Percentiles rank a stretch among this genome's conserved stretches.
These are phyloP conservation scores for Styela plicata DNA, from an alignment of 23 tunicate genomes.

Conservation along the genomic window DNA sequence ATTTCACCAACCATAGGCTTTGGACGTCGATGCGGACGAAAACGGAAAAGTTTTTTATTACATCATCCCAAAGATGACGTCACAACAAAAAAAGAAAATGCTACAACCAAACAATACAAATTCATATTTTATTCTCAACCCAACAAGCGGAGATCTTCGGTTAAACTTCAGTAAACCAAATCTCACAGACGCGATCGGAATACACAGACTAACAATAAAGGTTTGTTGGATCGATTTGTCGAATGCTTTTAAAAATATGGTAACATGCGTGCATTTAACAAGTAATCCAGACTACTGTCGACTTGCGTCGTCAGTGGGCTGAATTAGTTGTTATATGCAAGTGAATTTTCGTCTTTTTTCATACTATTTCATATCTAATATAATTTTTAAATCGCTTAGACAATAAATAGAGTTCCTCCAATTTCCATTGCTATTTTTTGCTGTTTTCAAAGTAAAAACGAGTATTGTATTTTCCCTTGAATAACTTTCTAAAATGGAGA, in stretches of 20 bases:
- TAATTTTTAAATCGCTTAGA: too few relatives aligned
- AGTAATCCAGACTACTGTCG: too few relatives aligned
- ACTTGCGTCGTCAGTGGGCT: background rate
- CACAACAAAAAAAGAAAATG: background rate
- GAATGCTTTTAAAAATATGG: background rate
- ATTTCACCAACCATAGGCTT: too few relatives aligned
- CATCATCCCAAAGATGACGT: conserved; percentile 17
- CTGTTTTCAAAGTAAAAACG: too few relatives aligned
- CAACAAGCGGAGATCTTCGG: conserved; percentile 47
- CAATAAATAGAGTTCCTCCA: too few relatives aligned
- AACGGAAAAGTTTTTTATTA: conserved; percentile 40
- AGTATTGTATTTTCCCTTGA: too few relatives aligned
- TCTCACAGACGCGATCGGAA: conserved; percentile 29
- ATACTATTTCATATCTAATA: too few relatives aligned
- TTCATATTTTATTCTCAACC: conserved; percentile 46
- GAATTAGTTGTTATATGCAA: too few relatives aligned
- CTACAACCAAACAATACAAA: background rate
- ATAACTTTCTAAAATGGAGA: too few relatives aligned
- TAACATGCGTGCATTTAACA: too few relatives aligned
- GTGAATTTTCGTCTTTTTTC: too few relatives aligned
- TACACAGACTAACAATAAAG: conserved; percentile 31
- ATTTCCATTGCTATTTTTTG: too few relatives aligned
- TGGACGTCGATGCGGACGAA: conserved; percentile 48
- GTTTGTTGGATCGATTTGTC: conserved; percentile 39
- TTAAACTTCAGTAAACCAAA: conserved; percentile 48